Conservation (phyloP, 2,888 invertebrate species). For the Drosophila basisetae region DNA sequence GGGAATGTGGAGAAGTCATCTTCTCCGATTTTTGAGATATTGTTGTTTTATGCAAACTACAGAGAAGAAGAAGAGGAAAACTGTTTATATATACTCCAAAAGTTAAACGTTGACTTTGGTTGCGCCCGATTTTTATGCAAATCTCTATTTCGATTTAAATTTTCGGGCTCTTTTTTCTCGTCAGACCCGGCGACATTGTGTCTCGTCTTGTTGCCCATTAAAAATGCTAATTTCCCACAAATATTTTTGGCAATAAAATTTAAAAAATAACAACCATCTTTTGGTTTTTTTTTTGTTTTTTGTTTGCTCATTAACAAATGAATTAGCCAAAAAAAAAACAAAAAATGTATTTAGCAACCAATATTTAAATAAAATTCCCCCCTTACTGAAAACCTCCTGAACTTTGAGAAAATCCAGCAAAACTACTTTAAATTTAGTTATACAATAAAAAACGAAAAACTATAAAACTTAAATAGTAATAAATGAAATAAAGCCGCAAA, state of each 20-base stretch:
- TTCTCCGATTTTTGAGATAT: slow-evolving; percentile 55
- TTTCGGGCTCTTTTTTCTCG: slow-evolving; percentile 12
- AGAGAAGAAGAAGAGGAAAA: slow-evolving; percentile 24
- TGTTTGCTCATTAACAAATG: slow-evolving; percentile 69
- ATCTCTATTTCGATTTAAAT: slow-evolving; percentile 43
- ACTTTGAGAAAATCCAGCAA: slow-evolving; percentile 30
- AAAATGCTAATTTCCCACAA: slow-evolving; percentile 67
- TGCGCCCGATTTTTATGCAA: slow-evolving; percentile 63
- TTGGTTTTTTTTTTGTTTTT: slow-evolving; percentile 11
- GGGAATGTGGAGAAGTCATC: slow-evolving; percentile 46
- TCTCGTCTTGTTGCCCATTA: slow-evolving; percentile 74
- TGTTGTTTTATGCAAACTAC: slow-evolving; percentile 69
- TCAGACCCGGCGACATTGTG: slow-evolving; percentile 70
- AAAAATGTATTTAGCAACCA: slow-evolving; percentile 2
- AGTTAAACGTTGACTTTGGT: slow-evolving; percentile 13
- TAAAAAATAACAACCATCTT: slow-evolving; percentile 8
- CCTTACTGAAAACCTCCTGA: slow-evolving; percentile 6
- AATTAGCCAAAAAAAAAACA: slow-evolving; percentile 58
- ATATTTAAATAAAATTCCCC: not conserved
- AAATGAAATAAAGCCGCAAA: slow-evolving; percentile 30
- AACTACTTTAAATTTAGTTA: slow-evolving; percentile 9
- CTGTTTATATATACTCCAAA: not conserved
- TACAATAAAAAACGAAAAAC: not conserved
- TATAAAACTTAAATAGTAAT: slow-evolving; percentile 18
- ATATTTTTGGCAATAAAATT: slow-evolving; percentile 43